These are phyloP conservation scores for Rachycentron canadum DNA, from an alignment of 2,797 vertebrate species.

Conservation along the genomic window DNA sequence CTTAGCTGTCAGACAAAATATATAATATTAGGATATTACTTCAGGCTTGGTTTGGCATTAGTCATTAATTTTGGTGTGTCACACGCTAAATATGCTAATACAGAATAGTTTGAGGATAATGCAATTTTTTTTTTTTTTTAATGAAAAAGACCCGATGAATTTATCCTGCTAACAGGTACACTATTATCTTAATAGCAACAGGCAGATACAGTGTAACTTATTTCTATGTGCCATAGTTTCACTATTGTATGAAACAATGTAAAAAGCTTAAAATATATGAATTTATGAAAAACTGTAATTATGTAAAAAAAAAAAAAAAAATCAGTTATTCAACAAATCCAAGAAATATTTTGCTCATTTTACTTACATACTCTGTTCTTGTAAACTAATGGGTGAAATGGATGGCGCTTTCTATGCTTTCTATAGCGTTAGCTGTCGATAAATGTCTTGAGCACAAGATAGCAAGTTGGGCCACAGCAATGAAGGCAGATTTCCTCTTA, in stretches of 20 bases:
- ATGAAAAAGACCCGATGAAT: neutral
- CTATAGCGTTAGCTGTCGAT: constrained; percentile 3
- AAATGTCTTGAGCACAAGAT: constrained; percentile 14
- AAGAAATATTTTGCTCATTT: neutral
- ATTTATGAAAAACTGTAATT: neutral
- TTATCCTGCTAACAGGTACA: neutral
- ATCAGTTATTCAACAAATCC: neutral
- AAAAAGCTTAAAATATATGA: neutral
- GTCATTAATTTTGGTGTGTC: neutral
- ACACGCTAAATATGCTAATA: neutral
- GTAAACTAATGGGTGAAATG: neutral
- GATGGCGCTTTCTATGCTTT: neutral
- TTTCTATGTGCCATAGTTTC: neutral
- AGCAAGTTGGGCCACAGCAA: constrained; percentile 33
- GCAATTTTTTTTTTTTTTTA: neutral
- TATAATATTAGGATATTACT: neutral
- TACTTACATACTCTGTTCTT: neutral
- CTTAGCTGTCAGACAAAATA: neutral
- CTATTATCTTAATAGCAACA: neutral
- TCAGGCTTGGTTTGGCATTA: neutral
- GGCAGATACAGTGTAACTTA: neutral
- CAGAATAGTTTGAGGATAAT: neutral
- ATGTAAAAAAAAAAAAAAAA: no score
- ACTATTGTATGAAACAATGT: no score
- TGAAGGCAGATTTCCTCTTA: constrained; percentile 57